Conservation (phyloP, 2,797 vertebrate genomes). For the Stomatorhinus walkeri region DNA sequence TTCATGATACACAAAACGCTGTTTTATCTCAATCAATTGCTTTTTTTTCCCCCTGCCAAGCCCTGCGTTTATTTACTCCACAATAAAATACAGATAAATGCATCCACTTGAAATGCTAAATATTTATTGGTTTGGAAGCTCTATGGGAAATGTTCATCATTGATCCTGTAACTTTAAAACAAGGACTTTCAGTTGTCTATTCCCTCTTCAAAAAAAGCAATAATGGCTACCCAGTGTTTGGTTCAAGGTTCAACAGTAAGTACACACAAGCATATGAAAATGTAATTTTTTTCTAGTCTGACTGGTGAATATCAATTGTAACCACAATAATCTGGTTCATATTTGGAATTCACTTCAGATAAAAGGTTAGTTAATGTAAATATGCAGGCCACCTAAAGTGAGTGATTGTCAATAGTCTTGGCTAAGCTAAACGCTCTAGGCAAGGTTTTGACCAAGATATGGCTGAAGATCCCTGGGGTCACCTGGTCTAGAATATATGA, state of each 20-base stretch:
- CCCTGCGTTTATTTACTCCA: not conserved
- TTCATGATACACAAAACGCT: not conserved
- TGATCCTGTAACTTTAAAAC: not conserved
- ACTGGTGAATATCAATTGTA: not conserved
- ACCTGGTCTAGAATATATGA: not conserved
- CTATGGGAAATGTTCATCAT: not conserved
- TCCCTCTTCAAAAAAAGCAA: not conserved
- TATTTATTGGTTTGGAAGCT: not conserved
- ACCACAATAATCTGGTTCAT: not conserved
- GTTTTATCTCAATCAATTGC: not conserved
- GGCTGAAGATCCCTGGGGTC: not conserved
- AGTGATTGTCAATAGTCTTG: not conserved
- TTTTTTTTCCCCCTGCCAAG: not conserved
- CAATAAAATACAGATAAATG: not conserved
- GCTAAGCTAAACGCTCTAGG: not conserved
- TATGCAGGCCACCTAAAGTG: not conserved
- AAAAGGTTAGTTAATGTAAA: not conserved
- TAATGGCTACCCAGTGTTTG: not conserved
- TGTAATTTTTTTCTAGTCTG: not conserved
- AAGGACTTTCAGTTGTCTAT: not conserved
- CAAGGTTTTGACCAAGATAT: not conserved
- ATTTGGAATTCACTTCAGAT: not conserved
- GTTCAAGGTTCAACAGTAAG: not conserved
- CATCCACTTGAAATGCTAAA: not conserved
- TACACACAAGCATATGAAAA: not conserved